Conservation (phyloP, 1,140 invertebrate genomes). For the Cecropterus lyciades region DNA sequence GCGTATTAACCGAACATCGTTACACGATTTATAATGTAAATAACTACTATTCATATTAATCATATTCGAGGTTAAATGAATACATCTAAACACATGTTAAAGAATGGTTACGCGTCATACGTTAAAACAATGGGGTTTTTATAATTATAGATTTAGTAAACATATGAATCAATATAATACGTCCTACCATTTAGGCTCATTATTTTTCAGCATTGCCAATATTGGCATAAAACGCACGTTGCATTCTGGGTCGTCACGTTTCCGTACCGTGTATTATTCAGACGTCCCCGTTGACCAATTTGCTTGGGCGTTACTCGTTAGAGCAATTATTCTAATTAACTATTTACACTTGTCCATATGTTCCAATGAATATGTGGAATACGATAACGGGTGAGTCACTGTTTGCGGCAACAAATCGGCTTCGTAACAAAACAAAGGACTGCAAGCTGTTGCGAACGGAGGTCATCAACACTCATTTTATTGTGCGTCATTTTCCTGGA, state of each 20-base stretch:
- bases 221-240: conserved; percentile 19
- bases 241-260: conserved; percentile 16
- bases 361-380: conserved; percentile 49
- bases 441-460: conserved; percentile 53
- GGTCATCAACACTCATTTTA: conserved; percentile 59
- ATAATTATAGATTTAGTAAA: too few relatives aligned
- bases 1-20: too few relatives aligned
- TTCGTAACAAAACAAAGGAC: conserved; percentile 69
- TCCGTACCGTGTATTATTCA: conserved; percentile 9
- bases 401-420: conserved; percentile 66
- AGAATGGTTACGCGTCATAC: too few relatives aligned
- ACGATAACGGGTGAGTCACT: conserved; percentile 70
- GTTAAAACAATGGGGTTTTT: too few relatives aligned
- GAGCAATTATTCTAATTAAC: conserved; percentile 41
- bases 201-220: not conserved
- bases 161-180: too few relatives aligned
- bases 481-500: conserved; percentile 67
- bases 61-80: too few relatives aligned
- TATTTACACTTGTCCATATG: conserved; percentile 41
- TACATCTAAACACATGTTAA: too few relatives aligned
- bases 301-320: conserved; percentile 25
- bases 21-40: too few relatives aligned
- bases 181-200: not conserved
- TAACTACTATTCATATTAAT: too few relatives aligned
- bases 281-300: conserved; percentile 19